These are phyloP conservation scores for Cyanoramphus novaezelandiae DNA, from an alignment of 2,113 vertebrate species.

Conservation along the genomic window DNA sequence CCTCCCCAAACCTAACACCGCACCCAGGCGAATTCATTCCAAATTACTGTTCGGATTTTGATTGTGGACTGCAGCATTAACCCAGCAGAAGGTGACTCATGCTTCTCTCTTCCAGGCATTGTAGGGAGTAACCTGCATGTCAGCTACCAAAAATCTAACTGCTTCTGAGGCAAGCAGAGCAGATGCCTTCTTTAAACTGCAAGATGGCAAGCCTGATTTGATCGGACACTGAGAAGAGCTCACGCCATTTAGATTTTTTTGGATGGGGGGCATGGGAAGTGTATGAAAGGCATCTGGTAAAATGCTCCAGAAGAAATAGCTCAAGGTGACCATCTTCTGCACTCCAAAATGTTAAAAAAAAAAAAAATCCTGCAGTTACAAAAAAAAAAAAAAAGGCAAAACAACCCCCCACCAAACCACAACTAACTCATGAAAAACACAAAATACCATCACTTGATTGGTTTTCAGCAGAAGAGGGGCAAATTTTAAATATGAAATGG, in stretches of 20 bases:
- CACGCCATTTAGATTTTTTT: background rate
- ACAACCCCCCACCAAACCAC: background rate
- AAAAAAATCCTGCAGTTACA: background rate
- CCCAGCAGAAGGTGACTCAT: slow-evolving; percentile 10
- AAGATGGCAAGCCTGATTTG: background rate
- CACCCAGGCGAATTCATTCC: background rate
- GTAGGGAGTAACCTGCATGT: slow-evolving; percentile 21
- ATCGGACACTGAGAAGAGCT: background rate
- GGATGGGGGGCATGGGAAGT: background rate
- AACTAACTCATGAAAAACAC: background rate
- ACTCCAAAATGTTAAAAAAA: background rate
- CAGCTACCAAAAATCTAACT: slow-evolving; percentile 1
- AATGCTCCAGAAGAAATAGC: background rate
- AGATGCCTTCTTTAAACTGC: background rate
- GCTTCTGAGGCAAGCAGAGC: background rate
- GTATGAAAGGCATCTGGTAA: background rate
- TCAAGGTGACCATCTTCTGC: background rate
- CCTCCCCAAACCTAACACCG: background rate
- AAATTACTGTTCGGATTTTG: background rate
- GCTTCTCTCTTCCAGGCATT: slow-evolving; percentile 8
- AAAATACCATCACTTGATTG: background rate
- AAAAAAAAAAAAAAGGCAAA: background rate
- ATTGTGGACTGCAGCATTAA: background rate
- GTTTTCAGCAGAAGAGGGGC: background rate
- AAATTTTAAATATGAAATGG: background rate